Evolutionary conservation across 2,797 vertebrate genomes (phyloP), one percentile per base, ranked within the genome.

Genomic region (Hypotaenidia okinawae): DNA sequence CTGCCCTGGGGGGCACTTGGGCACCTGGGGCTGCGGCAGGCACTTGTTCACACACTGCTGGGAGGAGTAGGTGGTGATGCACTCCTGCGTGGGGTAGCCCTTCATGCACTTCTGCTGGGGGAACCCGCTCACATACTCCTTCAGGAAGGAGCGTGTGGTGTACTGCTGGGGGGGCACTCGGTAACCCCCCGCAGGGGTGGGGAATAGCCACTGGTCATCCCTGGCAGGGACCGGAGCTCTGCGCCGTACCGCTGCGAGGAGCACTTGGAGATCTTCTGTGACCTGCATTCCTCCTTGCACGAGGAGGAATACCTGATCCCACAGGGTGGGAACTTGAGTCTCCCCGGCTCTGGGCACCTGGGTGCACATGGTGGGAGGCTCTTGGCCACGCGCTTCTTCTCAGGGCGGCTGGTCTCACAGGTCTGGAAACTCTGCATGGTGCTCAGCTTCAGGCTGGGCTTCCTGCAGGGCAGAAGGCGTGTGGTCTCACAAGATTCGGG

Each of bases 61-160:
- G 0, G 67, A 27, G 47, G 70, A 24, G 69, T 7, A 58, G 25
- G 81, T 17, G 49, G 77, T 4, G 41, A 39, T 4, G 0, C 63
- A 74, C 19, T 96, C 95, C 84, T 96, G 96, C 0, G 59, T 93
- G 0, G 95, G 96, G 84, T 96, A 96, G 0, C 96, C 96, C 84
- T 89, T 96, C 70, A 43, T 89, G 61, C 87, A 96, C 13, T 81
- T 62, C 59, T 85, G 94, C 5, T 39, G 16, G n/a, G 90, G 79
- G 1, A 74, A 75, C 0, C 13, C 13, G 0, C 11, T 33, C 25
- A 18, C 27, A 1, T 2, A 24, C 32, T 93, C 76, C 10, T 16
- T 82, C 23, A 54, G 55, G 49, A 41, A 70, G 13, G 63, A 21
- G 13, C 43, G 73, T 0, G 4, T 6, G 0, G 7, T 0, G 5